Base-by-base conservation (phyloP, 2,888 invertebrate species). In the Clepsis dumicolana region DNA sequence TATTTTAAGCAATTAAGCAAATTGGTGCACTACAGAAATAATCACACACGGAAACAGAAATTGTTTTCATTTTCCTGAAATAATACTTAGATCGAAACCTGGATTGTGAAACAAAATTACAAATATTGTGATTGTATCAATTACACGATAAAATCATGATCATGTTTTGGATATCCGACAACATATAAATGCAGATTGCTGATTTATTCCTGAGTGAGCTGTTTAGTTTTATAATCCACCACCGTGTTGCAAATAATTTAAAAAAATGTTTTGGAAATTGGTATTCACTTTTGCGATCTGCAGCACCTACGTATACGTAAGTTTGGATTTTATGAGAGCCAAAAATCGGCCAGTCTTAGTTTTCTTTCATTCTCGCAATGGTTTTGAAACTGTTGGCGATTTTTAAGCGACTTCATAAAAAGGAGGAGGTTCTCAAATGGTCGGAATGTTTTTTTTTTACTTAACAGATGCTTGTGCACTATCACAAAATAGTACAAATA, bases 221-320 rank as follows among this genome's bases (percentile, higher is more conserved):
- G 38, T 57, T 65, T 5, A 56, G 8, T n/a, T n/a, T n/a, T n/a
- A n/a, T 24, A 8, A 57, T 52, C 4, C n/a, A 41, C 8, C 2
- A 16, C 10, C 16, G 32, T 32, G 32, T 27, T 2, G 12, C 4
- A 41, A n/a, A 21, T 5, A 38, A 44, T 32, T 7, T 35, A 35
- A 50, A n/a, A 29, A 54, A 62, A 67, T 70, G 70, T 56, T 62
- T 1, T 71, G 73, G 70, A 64, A 64, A 56, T 66, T 74, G 59
- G 48, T 73, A 21, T 54, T 75, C 12, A 21, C 73, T 8, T 66
- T 73, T 12, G 69, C 70, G 54, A 14, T 79, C 21, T 73, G 72
- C 38, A 65, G 67, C 10, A 57, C 50, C 24, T 69, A 70, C 65
- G 71, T 61, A 25, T 70, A 65, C 53, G 81, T 81, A 69, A 79